Conservation (phyloP, 2,113 vertebrate genomes). For the Petrocephalus zakoni region DNA sequence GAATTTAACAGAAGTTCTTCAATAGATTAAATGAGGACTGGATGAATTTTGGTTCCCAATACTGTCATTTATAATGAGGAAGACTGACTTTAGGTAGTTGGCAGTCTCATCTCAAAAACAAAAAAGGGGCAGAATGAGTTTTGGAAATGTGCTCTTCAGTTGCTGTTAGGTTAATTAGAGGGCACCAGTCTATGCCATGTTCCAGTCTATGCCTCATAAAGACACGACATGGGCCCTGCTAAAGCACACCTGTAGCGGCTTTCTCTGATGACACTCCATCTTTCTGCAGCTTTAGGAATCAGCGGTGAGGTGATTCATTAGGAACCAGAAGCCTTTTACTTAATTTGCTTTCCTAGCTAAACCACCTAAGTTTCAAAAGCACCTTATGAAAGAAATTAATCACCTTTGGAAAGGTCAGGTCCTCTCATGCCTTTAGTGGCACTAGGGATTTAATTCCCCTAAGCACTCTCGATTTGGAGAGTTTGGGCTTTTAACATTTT, state of each 20-base stretch:
- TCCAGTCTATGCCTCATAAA: not conserved
- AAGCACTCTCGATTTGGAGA: not conserved
- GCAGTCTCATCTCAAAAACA: not conserved
- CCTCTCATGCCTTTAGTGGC: slow-evolving; percentile 2
- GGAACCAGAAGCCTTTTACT: slow-evolving; percentile 16
- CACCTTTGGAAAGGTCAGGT: slow-evolving; percentile 25
- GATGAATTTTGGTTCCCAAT: not conserved
- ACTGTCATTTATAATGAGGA: not conserved
- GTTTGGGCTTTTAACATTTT: slow-evolving; percentile 11
- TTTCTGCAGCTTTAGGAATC: slow-evolving; percentile 9
- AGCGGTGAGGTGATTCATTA: slow-evolving; percentile 14
- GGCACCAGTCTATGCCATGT: too few relatives aligned
- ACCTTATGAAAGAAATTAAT: slow-evolving; percentile 26
- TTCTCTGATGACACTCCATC: slow-evolving; percentile 6
- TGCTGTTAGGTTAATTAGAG: not conserved
- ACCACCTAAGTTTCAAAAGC: slow-evolving; percentile 24
- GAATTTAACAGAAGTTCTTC: not conserved
- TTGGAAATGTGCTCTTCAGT: not conserved
- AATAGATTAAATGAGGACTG: not conserved
- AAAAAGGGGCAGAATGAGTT: not conserved
- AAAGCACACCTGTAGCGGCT: not conserved
- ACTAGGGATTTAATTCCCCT: slow-evolving; percentile 22
- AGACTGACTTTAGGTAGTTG: not conserved
- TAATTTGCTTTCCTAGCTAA: slow-evolving; percentile 30
- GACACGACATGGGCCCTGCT: not conserved